A percentile compares a stretch with the other conserved stretches of the same genome.
These are phyloP conservation scores for Vulpes ferrilata DNA, from an alignment of 2,113 vertebrate genomes.

Conservation along the genomic window DNA sequence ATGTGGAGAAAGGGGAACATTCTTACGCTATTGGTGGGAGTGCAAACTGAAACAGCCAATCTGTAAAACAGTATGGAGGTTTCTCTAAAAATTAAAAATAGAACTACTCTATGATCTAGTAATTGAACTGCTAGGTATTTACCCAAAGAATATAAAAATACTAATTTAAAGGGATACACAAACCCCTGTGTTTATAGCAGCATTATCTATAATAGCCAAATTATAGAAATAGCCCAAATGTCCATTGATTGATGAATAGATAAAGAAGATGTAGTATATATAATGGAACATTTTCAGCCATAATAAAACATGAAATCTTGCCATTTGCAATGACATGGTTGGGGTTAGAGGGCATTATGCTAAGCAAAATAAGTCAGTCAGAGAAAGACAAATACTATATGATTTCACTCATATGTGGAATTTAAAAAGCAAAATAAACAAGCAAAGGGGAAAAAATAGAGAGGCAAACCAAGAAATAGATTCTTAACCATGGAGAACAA, in stretches of 20 bases:
- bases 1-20: not conserved
- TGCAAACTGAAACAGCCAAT: not conserved
- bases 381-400: not conserved
- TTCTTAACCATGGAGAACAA: not conserved
- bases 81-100: not conserved
- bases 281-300: not conserved
- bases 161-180: not conserved
- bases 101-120: not conserved
- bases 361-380: not conserved
- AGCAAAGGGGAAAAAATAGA: not conserved
- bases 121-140: not conserved
- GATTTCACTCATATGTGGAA: not conserved
- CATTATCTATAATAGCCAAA: not conserved
- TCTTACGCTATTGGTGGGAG: not conserved
- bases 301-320: not conserved
- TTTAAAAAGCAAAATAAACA: not conserved
- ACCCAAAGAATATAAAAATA: not conserved
- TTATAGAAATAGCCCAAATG: not conserved
- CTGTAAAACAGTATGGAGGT: not conserved
- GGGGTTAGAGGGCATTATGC: not conserved
- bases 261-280: not conserved
- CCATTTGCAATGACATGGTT: not conserved
- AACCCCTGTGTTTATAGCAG: not conserved
- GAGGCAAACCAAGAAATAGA: not conserved
- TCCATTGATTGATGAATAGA: not conserved